Evolutionary conservation across 2,797 vertebrate genomes (phyloP).

Genomic region (Phrynocephalus forsythii): DNA sequence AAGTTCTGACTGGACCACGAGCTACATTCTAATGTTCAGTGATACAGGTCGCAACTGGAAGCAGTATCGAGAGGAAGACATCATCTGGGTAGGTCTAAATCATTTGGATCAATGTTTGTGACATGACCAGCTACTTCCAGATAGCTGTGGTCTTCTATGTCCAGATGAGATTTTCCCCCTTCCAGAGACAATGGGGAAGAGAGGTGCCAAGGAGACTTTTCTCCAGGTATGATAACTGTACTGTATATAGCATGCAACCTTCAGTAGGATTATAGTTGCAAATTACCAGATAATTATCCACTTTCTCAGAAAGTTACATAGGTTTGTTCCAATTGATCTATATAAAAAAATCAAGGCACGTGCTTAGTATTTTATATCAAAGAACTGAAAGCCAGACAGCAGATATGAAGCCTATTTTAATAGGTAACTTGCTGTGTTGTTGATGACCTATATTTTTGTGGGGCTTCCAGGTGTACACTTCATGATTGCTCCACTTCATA

Average conservation of each 20-base stretch:
- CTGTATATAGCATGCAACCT: background rate
- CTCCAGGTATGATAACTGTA: background rate
- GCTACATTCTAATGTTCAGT: conserved; percentile 90
- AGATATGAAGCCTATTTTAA: background rate
- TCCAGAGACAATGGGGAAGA: background rate
- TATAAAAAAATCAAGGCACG: background rate
- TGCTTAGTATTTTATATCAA: background rate
- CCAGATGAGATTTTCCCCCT: background rate
- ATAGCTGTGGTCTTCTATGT: background rate
- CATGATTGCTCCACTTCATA: background rate
- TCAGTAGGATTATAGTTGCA: background rate
- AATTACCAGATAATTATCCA: background rate
- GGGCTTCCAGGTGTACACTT: background rate
- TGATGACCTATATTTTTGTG: background rate
- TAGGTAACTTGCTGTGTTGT: background rate
- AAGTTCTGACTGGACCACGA: conserved; percentile 92
- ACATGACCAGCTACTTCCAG: background rate
- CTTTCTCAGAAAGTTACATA: background rate
- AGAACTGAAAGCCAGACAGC: background rate
- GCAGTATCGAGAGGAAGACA: conserved; percentile 89
- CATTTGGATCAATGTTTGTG: background rate
- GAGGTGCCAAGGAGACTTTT: background rate
- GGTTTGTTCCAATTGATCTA: background rate
- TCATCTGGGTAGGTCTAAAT: conserved; percentile 84
- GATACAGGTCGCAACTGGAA: conserved; percentile 94